Percentiles rank a stretch among this genome's conserved stretches.
Evolutionary conservation across 2,888 invertebrate species (phyloP).

Genomic region (Xestia c-nigrum): DNA sequence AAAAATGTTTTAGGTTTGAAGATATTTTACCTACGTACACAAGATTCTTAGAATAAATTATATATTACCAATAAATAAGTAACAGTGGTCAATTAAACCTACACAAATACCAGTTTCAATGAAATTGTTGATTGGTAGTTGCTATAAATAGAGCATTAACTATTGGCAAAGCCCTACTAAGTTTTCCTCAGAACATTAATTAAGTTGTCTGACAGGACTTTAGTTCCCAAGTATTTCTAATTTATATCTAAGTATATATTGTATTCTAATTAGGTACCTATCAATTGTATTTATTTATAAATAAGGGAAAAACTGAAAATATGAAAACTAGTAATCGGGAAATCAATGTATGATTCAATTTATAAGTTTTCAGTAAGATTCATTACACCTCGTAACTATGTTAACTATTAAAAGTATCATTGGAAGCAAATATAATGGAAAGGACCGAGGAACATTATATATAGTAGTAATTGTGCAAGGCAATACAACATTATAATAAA

Average conservation of each 20-base stretch:
- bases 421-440: background rate
- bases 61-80: background rate
- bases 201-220: background rate
- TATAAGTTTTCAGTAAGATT: background rate
- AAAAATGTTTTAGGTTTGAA: background rate
- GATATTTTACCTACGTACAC: background rate
- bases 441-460: background rate
- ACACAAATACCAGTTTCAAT: constrained; percentile 8
- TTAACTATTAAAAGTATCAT: background rate
- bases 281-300: background rate
- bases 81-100: background rate
- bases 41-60: background rate
- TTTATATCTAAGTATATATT: background rate
- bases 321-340: background rate
- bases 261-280: background rate
- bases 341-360: background rate
- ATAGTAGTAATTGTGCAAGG: too few relatives aligned
- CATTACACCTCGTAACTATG: background rate
- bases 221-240: background rate
- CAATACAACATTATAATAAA: too few relatives aligned
- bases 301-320: background rate
- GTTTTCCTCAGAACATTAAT: constrained; percentile 13
- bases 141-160: background rate
- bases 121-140: background rate
- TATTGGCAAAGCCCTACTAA: background rate